Conservation (phyloP, 2,113 vertebrate species). For the Proterorhinus semilunaris region DNA sequence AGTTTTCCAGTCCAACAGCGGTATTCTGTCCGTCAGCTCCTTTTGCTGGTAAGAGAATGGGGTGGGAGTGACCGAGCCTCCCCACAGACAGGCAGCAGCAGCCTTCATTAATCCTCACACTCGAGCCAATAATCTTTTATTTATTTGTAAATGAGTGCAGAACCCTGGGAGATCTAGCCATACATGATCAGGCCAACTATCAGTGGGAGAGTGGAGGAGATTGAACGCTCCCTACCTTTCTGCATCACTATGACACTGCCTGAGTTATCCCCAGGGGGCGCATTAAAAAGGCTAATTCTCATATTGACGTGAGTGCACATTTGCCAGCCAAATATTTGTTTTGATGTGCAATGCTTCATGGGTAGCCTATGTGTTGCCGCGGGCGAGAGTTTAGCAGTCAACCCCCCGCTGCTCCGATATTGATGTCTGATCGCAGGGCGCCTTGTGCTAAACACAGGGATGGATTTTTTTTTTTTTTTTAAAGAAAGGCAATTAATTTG, state of each 20-base stretch:
- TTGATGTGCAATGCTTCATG: constrained; percentile 17
- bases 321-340: constrained; percentile 24
- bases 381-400: constrained; percentile 18
- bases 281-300: constrained; percentile 44
- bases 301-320: constrained; percentile 29
- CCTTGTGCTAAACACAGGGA: constrained; percentile 34
- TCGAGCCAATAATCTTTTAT: constrained; percentile 68
- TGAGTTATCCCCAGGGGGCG: constrained; percentile 18
- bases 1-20: constrained; percentile 40
- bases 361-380: constrained; percentile 21
- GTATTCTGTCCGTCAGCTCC: constrained; percentile 32
- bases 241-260: constrained; percentile 12
- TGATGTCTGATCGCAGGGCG: constrained; percentile 58
- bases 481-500: constrained; percentile 40
- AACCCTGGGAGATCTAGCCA: constrained; percentile 56
- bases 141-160: constrained; percentile 69
- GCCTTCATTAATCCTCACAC: constrained; percentile 62
- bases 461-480: constrained; percentile 19
- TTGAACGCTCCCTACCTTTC: constrained; percentile 29
- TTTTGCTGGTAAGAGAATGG: constrained; percentile 56
- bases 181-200: constrained; percentile 60
- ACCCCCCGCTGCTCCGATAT: constrained; percentile 47
- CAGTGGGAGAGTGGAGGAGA: constrained; percentile 27
- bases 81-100: constrained; percentile 46
- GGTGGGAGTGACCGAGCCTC: constrained; percentile 51